Percentiles rank a stretch among this genome's conserved stretches.
Evolutionary conservation across 2,888 invertebrate genomes (phyloP).

Genomic region (Lasius fuliginosus): DNA sequence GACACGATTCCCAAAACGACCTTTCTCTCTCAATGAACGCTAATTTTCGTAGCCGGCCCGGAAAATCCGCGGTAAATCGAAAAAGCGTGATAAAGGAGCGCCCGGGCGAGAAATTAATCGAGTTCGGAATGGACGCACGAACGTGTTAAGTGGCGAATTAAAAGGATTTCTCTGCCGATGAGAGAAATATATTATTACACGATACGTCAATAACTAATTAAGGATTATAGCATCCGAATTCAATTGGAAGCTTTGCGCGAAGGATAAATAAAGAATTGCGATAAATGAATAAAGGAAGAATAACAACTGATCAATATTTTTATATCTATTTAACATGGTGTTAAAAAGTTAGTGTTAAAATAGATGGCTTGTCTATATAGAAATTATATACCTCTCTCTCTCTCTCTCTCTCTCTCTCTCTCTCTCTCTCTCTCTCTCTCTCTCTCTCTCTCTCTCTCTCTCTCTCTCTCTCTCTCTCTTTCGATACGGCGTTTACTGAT

Average conservation of each 20-base stretch:
- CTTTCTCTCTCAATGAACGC: constrained; percentile 10
- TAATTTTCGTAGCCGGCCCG: constrained; percentile 29
- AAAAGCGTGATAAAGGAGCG: constrained; percentile 62
- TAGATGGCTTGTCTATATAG: not conserved
- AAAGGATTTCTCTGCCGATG: constrained; percentile 19
- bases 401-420: too few relatives aligned
- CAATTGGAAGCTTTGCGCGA: not conserved
- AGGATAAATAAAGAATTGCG: constrained; percentile 8
- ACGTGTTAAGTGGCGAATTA: constrained; percentile 50
- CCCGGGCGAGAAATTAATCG: constrained; percentile 71
- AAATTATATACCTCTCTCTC: not conserved
- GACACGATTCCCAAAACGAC: not conserved
- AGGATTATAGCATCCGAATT: constrained; percentile 20
- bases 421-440: too few relatives aligned
- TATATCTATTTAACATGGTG: not conserved
- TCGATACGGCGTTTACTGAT: not conserved
- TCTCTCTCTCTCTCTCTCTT: not conserved
- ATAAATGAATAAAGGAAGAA: not conserved
- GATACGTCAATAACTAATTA: constrained; percentile 31
- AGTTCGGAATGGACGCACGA: constrained; percentile 13
- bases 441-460: too few relatives aligned
- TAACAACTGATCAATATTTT: not conserved
- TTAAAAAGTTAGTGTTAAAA: not conserved
- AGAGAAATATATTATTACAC: not conserved
- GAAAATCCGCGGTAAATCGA: constrained; percentile 59